A percentile compares a stretch with the other conserved stretches of the same genome.
Evolutionary conservation across 2,888 invertebrate genomes (phyloP).

Genomic region (Diarsia brunnea): DNA sequence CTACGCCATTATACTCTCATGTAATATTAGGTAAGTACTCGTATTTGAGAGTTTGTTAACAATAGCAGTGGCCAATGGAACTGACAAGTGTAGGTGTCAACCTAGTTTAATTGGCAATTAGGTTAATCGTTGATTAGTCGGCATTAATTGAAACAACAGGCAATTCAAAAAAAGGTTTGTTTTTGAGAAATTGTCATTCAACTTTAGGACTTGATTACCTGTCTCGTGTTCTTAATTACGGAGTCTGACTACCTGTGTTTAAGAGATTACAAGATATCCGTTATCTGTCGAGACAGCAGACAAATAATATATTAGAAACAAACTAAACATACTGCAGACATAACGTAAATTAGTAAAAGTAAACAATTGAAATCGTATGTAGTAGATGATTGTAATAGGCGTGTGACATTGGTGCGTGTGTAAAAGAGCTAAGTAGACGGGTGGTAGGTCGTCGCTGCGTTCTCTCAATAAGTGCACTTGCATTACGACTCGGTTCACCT

Average conservation of each 20-base stretch:
- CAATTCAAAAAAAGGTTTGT: neutral
- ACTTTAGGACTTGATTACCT: slow-evolving; percentile 1
- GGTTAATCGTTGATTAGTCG: slow-evolving; percentile 20
- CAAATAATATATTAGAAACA: neutral
- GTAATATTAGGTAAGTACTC: no score
- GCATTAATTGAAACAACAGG: slow-evolving; percentile 16
- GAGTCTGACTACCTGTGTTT: neutral
- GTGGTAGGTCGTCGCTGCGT: slow-evolving; percentile 47
- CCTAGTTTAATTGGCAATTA: slow-evolving; percentile 34
- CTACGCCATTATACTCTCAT: slow-evolving; percentile 1
- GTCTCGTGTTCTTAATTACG: slow-evolving; percentile 1
- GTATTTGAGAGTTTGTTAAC: slow-evolving; percentile 19
- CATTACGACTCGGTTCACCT: slow-evolving; percentile 83
- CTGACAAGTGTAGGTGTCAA: slow-evolving; percentile 20
- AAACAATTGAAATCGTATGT: slow-evolving; percentile 21
- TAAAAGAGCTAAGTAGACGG: slow-evolving; percentile 11
- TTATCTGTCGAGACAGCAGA: slow-evolving; percentile 5
- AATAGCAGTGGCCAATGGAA: slow-evolving; percentile 30
- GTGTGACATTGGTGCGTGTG: slow-evolving; percentile 42
- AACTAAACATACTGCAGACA: neutral
- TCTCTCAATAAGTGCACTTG: slow-evolving; percentile 69
- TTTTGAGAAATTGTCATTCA: neutral
- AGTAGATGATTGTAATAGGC: slow-evolving; percentile 6
- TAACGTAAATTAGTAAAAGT: slow-evolving; percentile 10
- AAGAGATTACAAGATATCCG: neutral